These are phyloP conservation scores for Neelides folsomi DNA, from an alignment of 2,888 invertebrate genomes.

Conservation along the genomic window DNA sequence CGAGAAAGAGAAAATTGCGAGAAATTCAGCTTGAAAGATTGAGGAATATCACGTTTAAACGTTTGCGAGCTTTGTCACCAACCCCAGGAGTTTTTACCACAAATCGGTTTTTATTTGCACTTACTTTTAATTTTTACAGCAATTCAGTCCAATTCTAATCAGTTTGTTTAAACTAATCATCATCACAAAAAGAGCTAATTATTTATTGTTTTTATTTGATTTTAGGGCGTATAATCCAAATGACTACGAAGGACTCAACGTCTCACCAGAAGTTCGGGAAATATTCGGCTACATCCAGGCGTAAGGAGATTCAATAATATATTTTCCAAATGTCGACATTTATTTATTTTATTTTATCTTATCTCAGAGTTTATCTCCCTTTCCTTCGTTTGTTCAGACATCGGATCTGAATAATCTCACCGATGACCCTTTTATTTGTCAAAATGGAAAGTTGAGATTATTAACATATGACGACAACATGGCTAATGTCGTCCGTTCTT, in stretches of 20 bases:
- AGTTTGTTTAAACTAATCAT: too few species aligned
- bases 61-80: slow-evolving; percentile 10
- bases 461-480: too few species aligned
- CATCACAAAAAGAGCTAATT: too few species aligned
- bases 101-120: background rate
- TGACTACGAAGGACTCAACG: slow-evolving; percentile 66
- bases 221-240: slow-evolving; percentile 59
- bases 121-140: slow-evolving; percentile 1
- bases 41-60: slow-evolving; percentile 14
- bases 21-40: slow-evolving; percentile 21
- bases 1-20: slow-evolving; percentile 13
- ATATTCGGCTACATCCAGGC: slow-evolving; percentile 83
- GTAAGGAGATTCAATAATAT: slow-evolving; percentile 40
- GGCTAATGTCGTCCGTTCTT: too few species aligned
- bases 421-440: too few species aligned
- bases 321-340: background rate
- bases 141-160: too few species aligned
- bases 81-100: slow-evolving; percentile 12
- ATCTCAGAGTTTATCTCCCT: too few species aligned
- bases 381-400: too few species aligned
- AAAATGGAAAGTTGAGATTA: too few species aligned
- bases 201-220: slow-evolving; percentile 14
- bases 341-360: background rate
- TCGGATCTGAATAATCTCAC: too few species aligned
- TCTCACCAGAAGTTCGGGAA: slow-evolving; percentile 73